Evolutionary conservation across 1,140 invertebrate species (phyloP).

Genomic region (Meloidogyne exigua): DNA sequence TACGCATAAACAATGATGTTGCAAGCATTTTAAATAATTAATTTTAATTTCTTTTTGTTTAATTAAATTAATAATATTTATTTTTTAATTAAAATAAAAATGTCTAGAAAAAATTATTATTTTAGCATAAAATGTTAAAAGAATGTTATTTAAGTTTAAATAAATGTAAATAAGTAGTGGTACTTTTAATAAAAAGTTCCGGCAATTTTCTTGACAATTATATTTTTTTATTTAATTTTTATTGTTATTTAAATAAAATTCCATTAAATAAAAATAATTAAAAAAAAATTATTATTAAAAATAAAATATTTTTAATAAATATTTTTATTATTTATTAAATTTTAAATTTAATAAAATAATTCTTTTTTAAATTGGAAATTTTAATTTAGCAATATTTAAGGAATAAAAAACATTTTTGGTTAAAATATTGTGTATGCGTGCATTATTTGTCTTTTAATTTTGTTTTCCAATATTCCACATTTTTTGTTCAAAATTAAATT

Average conservation of each 20-base stretch:
- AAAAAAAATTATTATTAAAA: neutral
- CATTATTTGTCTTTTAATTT: neutral
- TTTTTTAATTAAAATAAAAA: too few species aligned
- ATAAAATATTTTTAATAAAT: too few species aligned
- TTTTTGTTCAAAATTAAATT: neutral
- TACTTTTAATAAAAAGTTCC: neutral
- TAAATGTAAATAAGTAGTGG: neutral
- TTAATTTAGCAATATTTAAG: neutral
- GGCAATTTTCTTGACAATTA: neutral
- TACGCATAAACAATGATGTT: conserved; percentile 25
- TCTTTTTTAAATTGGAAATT: too few species aligned
- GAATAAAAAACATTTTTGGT: neutral
- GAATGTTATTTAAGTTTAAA: neutral
- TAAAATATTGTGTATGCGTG: neutral
- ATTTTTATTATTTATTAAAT: too few species aligned
- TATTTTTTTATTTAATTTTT: neutral
- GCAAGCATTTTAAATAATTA: conserved; percentile 8
- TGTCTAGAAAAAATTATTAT: neutral
- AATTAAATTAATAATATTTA: neutral
- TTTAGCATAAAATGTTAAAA: neutral
- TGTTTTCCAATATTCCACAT: neutral
- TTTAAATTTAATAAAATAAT: too few species aligned
- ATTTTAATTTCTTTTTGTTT: neutral
- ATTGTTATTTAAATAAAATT: neutral
- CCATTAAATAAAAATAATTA: neutral